Evolutionary conservation across 2,888 invertebrate genomes (phyloP).

Genomic region (Heliconius sara): DNA sequence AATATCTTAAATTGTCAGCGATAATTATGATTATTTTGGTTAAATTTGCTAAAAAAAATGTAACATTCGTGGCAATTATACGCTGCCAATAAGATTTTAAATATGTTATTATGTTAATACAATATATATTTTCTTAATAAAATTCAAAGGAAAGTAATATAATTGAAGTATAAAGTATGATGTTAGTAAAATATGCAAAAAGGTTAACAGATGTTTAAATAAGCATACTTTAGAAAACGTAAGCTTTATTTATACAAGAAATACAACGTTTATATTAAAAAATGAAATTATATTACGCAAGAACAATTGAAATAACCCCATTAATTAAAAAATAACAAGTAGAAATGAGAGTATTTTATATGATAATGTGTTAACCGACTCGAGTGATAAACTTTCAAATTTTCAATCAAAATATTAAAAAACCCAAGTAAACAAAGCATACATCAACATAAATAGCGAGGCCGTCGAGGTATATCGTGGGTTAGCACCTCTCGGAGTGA

Average conservation of each 20-base stretch:
- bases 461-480: neutral
- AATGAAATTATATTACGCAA: neutral
- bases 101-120: too few species aligned
- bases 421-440: neutral
- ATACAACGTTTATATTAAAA: neutral
- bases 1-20: neutral
- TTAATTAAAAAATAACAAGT: conserved; percentile 8
- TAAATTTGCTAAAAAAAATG: neutral
- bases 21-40: neutral
- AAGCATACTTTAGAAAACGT: conserved; percentile 7
- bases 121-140: too few species aligned
- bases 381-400: neutral
- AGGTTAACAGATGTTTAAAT: neutral
- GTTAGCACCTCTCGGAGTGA: neutral
- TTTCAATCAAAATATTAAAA: neutral
- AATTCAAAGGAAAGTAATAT: neutral
- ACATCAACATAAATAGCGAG: neutral
- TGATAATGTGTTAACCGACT: conserved; percentile 1
- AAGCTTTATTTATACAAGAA: neutral
- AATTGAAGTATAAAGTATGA: neutral
- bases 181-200: neutral
- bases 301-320: neutral
- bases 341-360: neutral
- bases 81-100: too few species aligned
- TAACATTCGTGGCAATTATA: too few species aligned